Conservation (phyloP, 2,888 invertebrate species). For the Asteroscopus sphinx region DNA sequence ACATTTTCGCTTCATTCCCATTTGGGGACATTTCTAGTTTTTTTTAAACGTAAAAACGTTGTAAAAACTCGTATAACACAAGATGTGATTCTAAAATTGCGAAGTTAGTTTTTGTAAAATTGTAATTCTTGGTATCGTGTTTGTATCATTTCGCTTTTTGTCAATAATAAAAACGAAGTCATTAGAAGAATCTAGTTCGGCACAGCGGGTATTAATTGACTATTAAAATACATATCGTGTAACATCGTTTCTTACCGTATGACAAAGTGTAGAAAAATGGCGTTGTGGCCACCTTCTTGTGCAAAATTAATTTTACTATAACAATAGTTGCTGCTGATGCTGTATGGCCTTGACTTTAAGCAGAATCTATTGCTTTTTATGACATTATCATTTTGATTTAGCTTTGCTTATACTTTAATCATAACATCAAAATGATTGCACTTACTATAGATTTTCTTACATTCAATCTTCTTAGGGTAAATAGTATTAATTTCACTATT, state of each 20-base stretch:
- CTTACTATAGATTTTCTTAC: no score
- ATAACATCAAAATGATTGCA: no score
- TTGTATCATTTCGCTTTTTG: constrained; percentile 31
- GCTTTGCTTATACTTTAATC: no score
- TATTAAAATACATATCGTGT: constrained; percentile 48
- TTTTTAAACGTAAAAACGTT: background rate
- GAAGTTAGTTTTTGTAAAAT: constrained; percentile 13
- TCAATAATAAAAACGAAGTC: constrained; percentile 36
- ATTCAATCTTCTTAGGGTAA: no score
- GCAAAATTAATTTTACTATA: constrained; percentile 9
- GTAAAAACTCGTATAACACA: constrained; percentile 17
- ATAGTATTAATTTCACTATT: no score
- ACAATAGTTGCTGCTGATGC: constrained; percentile 17
- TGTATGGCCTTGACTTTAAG: constrained; percentile 12
- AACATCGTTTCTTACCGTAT: constrained; percentile 16
- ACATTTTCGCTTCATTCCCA: background rate
- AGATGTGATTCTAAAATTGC: constrained; percentile 1
- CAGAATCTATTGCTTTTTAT: constrained; percentile 3
- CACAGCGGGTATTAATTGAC: constrained; percentile 56
- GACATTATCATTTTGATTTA: background rate
- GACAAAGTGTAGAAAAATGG: constrained; percentile 8
- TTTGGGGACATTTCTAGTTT: background rate
- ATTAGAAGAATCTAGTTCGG: constrained; percentile 30
- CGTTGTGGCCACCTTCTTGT: constrained; percentile 13
- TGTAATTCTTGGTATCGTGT: constrained; percentile 11